Base-by-base conservation (phyloP, 2,797 vertebrate genomes). In the Microctenopoma steveboyesi region DNA sequence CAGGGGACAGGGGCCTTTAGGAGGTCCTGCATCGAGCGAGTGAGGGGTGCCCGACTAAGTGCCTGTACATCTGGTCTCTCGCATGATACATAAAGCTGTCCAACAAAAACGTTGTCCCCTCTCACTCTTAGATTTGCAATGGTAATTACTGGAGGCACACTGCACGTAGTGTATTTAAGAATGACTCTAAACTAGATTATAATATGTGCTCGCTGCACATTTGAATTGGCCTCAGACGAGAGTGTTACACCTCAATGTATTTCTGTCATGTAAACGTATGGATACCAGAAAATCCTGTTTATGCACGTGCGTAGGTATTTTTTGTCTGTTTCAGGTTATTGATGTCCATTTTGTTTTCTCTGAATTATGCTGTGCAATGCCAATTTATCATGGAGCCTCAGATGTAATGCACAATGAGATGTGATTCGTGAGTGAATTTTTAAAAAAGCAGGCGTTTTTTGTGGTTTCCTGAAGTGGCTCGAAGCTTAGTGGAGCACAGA, bases 1-100 rank as follows among this genome's bases (percentile, higher is more conserved):
- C 94, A 15, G 91, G 94, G 96, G 95, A 95, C 93, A 79, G 91
- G 92, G 89, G 59, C 92, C 84, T 92, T 92, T 91, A 86, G 93
- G 89, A 93, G 93, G 93, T 94, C 95, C 91, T 84, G 85, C 84
- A 86, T 84, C 16, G 50, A 84, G 81, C 43, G 33, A 77, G 80
- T 15, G 50, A 79, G 81, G 83, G 87, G 81, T 92, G 91, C 84
- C 91, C 84, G 22, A 79, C 88, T 84, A 81, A 85, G 82, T 85
- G 92, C 87, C 90, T 92, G 89, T 65, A 62, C 51, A 76, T 74
- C 82, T 85, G 76, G 54, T 86, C 75, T 72, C 40, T 75, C 65
- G 46, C 39, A 79, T 27, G 22, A 68, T 65, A 51, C 72, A 65
- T 12, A 68, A 46, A 69, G 46, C 70, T 56, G 52, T 70, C 66